A percentile compares a stretch with the other conserved stretches of the same genome.
Evolutionary conservation across 1,140 invertebrate genomes (phyloP).

Genomic region (Drosophila repleta): DNA sequence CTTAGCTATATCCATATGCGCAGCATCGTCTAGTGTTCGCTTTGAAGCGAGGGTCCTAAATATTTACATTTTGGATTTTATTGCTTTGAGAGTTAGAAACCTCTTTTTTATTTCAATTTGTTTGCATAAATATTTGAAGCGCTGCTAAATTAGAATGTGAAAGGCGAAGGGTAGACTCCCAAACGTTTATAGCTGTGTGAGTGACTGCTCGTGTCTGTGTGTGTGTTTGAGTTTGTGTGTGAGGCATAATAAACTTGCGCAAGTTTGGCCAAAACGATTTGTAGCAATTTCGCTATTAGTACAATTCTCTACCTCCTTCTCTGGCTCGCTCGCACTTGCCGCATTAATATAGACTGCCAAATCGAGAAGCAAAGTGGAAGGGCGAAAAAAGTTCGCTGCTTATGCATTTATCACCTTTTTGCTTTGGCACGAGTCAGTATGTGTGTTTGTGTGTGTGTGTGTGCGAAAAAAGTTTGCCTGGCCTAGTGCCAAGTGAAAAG

Average conservation of each 20-base stretch:
- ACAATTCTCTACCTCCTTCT: conserved; percentile 19
- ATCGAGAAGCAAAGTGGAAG: conserved; percentile 48
- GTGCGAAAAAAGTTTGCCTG: conserved; percentile 72
- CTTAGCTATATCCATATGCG: no score
- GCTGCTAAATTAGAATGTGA: conserved; percentile 76
- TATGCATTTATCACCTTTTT: conserved; percentile 81
- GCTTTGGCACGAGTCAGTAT: conserved; percentile 20
- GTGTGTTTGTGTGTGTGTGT: conserved; percentile 1
- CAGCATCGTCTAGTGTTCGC: background rate
- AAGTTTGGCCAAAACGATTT: conserved; percentile 82
- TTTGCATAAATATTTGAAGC: conserved; percentile 81
- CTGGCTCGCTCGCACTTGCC: conserved; percentile 2
- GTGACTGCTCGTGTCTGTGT: background rate
- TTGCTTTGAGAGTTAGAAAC: conserved; percentile 66
- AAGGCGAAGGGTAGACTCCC: conserved; percentile 54
- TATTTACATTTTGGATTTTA: conserved; percentile 75
- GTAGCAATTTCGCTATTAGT: conserved; percentile 82
- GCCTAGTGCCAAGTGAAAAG: conserved; percentile 61
- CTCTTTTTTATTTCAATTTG: conserved; percentile 80
- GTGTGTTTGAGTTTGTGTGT: background rate
- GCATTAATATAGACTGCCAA: conserved; percentile 12
- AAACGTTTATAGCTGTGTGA: conserved; percentile 1
- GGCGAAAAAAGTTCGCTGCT: conserved; percentile 76
- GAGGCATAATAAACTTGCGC: conserved; percentile 68
- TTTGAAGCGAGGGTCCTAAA: conserved; percentile 52